Base-by-base conservation (phyloP, 2,888 invertebrate species). In the Marronus borbonicus region DNA sequence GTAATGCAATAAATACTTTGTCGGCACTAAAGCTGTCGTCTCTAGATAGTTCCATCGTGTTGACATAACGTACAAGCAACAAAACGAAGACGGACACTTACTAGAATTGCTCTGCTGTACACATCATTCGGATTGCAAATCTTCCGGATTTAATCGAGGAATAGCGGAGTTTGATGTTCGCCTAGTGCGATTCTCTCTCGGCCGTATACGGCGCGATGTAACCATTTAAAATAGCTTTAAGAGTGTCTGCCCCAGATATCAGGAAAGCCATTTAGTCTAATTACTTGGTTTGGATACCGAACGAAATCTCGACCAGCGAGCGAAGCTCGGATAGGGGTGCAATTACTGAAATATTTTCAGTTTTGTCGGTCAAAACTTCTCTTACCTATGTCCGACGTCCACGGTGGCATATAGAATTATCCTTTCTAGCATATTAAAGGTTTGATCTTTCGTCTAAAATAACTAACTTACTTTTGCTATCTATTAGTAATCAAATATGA, bases 221-320 rank as follows among this genome's bases (percentile, higher is more conserved):
- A 17, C 20, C 39, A 60, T 58, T 72, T 72, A 58, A 58, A 72
- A 72, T 72, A 58, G 72, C 36, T 58, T 58, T 8, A 58, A 72
- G 20, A 55, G 55, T 8, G 10, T 72, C 55, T 28, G 55, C 20
- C 31, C 36, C 50, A 39, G 58, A 31, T 5, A 31, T 49, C 58
- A 14, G 20, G 60, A 44, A 58, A 58, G 58, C 50, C 72, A 72
- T 72, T 72, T 72, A 72, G 58, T 72, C 60, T 72, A 72, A 58
- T 72, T 72, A 72, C 58, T 72, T 14, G 10, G 52, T 70, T 31
- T 55, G 31, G 58, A 39, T 72, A 58, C 17, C 72, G 58, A 72
- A 72, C 72, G 58, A 20, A 72, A 72, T 39, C 72, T 72, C 72
- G 36, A 72, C 58, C 39, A 39, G 58, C 58, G 17, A 72, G 58